Conservation (phyloP, 2,113 vertebrate genomes). For the Neodon shergylaensis region DNA sequence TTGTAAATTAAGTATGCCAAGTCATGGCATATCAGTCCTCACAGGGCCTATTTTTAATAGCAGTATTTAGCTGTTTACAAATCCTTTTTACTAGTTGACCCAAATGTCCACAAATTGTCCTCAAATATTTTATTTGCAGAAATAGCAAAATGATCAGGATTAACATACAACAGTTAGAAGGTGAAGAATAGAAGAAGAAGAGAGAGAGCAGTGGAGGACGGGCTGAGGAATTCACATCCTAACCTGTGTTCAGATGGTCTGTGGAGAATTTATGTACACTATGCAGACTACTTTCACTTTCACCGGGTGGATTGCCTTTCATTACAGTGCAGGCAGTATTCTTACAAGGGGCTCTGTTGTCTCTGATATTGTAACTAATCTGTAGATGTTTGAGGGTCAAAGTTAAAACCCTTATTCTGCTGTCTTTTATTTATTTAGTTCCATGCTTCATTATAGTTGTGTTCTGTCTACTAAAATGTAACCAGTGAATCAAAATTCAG, state of each 20-base stretch:
- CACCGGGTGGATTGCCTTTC: not conserved
- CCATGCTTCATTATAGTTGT: constrained; percentile 10
- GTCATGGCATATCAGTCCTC: not conserved
- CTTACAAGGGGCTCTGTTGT: not conserved
- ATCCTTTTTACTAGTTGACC: not conserved
- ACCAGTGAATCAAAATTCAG: constrained; percentile 38
- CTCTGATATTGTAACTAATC: constrained; percentile 10
- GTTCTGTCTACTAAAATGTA: not conserved
- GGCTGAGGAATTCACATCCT: not conserved
- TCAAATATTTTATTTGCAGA: constrained; percentile 12
- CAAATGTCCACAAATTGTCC: not conserved
- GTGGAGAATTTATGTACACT: constrained; percentile 46
- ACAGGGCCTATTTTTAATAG: not conserved
- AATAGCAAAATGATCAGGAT: not conserved
- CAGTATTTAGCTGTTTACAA: not conserved
- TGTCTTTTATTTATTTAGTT: constrained; percentile 25
- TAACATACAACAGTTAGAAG: constrained; percentile 16
- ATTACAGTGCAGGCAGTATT: not conserved
- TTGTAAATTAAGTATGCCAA: not conserved
- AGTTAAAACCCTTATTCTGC: not conserved
- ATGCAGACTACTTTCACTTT: constrained; percentile 32
- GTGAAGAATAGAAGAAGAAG: not conserved
- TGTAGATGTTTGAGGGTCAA: not conserved
- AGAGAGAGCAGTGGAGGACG: not conserved
- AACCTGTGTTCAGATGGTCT: not conserved